Conservation (phyloP, 2,888 invertebrate species). For the Zelleria hepariella region DNA sequence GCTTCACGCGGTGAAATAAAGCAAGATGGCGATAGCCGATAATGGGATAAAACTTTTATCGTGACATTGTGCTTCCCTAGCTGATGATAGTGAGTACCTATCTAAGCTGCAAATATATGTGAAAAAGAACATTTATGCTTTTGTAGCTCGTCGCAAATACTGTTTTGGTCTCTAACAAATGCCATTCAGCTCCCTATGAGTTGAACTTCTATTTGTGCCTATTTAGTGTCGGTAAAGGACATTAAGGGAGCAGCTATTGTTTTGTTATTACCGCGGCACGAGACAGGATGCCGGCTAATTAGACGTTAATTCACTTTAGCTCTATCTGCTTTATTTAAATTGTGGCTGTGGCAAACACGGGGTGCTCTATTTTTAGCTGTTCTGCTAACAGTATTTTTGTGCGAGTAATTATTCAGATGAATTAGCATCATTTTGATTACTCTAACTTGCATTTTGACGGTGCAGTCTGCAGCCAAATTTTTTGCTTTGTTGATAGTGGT, state of each 20-base stretch:
- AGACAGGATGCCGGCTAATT: conserved; percentile 68
- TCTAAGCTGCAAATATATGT: no score
- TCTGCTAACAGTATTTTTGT: not conserved
- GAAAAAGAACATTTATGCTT: no score
- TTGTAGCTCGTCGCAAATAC: no score
- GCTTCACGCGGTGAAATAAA: no score
- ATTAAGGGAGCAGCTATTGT: conserved; percentile 50
- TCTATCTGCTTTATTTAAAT: conserved; percentile 8
- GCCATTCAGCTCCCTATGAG: not conserved
- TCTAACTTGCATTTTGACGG: not conserved
- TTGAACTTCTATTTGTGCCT: no score
- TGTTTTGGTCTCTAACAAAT: no score
- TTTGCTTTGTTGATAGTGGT: no score
- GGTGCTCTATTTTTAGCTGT: not conserved
- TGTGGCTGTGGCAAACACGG: not conserved
- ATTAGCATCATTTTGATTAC: not conserved
- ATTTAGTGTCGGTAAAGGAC: not conserved
- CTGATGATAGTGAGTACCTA: no score
- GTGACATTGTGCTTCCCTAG: no score
- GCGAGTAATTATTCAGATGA: not conserved
- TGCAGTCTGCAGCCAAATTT: not conserved
- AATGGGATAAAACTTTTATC: no score
- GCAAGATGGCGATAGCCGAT: no score
- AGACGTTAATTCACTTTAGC: conserved; percentile 53
- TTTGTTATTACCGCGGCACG: conserved; percentile 66